Percentiles rank a stretch among this genome's conserved stretches.
phyloP scores from a whole-genome alignment of 2,888 invertebrate species.

The Mechanitis mazaeus region DNA sequence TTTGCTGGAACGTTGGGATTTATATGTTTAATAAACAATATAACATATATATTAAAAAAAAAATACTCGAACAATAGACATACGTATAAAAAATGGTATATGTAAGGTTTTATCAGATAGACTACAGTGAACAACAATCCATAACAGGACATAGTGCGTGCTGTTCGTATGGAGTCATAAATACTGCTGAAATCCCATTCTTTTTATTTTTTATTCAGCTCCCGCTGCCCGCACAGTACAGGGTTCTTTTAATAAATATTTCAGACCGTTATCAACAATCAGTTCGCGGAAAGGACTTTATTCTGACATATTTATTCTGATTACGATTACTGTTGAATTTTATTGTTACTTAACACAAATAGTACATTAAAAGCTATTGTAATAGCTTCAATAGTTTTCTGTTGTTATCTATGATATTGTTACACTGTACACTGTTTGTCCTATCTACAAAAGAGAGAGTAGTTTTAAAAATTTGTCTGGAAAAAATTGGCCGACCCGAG shows the following conservation, averaged over 20 bases:
- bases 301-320: too few relatives aligned
- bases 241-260: slow-evolving; percentile 61
- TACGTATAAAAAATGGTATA: not conserved
- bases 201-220: slow-evolving; percentile 22
- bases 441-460: not conserved
- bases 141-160: slow-evolving; percentile 10
- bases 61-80: too few relatives aligned
- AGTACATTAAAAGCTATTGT: too few relatives aligned
- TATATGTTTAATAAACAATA: too few relatives aligned
- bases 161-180: slow-evolving; percentile 21
- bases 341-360: too few relatives aligned
- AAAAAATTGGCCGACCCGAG: slow-evolving; percentile 10
- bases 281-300: slow-evolving; percentile 15
- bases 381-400: too few relatives aligned
- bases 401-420: too few relatives aligned
- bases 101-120: not conserved
- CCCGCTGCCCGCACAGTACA: slow-evolving; percentile 35
- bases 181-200: slow-evolving; percentile 20
- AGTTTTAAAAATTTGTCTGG: slow-evolving; percentile 2
- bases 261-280: slow-evolving; percentile 48
- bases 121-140: not conserved
- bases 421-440: not conserved
- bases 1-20: too few relatives aligned
- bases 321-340: too few relatives aligned
- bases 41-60: too few relatives aligned